These are phyloP conservation scores for Chionomys nivalis DNA, from an alignment of 2,113 vertebrate species.

Conservation along the genomic window DNA sequence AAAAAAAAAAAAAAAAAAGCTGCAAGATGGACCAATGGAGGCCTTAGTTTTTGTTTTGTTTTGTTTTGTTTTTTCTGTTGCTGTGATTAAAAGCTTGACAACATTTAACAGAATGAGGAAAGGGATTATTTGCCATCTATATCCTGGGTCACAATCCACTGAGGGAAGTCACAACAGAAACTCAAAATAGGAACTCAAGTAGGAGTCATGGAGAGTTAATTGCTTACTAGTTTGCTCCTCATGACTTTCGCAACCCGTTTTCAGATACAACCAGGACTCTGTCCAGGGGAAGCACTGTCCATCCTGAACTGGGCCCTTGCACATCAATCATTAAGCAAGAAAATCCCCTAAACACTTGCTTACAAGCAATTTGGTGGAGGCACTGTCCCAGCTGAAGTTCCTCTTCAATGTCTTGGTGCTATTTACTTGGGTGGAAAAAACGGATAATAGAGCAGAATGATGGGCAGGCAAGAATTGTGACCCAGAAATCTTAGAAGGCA, in stretches of 20 bases:
- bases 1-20: too few species aligned
- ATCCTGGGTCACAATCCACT: not conserved
- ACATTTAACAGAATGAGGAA: not conserved
- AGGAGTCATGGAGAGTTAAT: not conserved
- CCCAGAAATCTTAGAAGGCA: not conserved
- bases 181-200: not conserved
- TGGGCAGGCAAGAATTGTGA: not conserved
- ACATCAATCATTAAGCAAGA: not conserved
- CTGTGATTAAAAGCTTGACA: not conserved
- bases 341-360: not conserved
- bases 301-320: not conserved
- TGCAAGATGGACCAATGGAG: not conserved
- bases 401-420: not conserved
- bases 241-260: not conserved
- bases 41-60: too few species aligned
- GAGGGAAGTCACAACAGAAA: not conserved
- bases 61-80: not conserved
- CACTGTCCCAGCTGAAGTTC: not conserved
- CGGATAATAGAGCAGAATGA: not conserved
- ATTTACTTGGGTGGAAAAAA: not conserved
- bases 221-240: not conserved
- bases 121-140: not conserved
- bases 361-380: not conserved
- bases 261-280: not conserved
- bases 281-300: not conserved